A percentile compares a stretch with the other conserved stretches of the same genome.
Evolutionary conservation across 2,797 vertebrate species (phyloP).

Genomic region (Sciurus vulgaris): DNA sequence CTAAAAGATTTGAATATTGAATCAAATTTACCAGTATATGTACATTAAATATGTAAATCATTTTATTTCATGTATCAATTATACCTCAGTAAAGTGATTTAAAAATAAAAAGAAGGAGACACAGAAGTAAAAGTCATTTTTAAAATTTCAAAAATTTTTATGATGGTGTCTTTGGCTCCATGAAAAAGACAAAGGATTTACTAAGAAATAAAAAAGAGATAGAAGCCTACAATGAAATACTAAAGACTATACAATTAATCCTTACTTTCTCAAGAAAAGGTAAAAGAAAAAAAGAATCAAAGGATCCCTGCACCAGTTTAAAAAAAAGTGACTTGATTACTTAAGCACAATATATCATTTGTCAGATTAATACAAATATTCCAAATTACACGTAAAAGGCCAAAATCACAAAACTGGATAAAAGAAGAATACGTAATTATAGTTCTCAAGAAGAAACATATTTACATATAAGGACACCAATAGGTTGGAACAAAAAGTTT

Average conservation of each 20-base stretch:
- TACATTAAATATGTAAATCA: not conserved
- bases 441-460: not conserved
- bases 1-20: not conserved
- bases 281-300: not conserved
- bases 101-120: not conserved
- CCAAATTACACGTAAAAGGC: not conserved
- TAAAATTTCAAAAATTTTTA: not conserved
- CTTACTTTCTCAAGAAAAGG: not conserved
- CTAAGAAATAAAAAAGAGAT: not conserved
- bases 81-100: not conserved
- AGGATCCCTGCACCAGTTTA: not conserved
- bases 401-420: not conserved
- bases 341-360: not conserved
- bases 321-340: not conserved
- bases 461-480: not conserved
- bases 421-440: not conserved
- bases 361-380: not conserved
- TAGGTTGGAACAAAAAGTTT: not conserved
- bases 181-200: not conserved
- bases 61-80: not conserved
- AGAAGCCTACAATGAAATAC: not conserved
- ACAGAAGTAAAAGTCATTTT: not conserved
- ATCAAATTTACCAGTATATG: not conserved
- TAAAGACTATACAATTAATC: not conserved
- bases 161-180: not conserved